Evolutionary conservation across 2,113 vertebrate species (phyloP), one percentile per base, ranked within the genome.

Genomic region (Cairina moschata): DNA sequence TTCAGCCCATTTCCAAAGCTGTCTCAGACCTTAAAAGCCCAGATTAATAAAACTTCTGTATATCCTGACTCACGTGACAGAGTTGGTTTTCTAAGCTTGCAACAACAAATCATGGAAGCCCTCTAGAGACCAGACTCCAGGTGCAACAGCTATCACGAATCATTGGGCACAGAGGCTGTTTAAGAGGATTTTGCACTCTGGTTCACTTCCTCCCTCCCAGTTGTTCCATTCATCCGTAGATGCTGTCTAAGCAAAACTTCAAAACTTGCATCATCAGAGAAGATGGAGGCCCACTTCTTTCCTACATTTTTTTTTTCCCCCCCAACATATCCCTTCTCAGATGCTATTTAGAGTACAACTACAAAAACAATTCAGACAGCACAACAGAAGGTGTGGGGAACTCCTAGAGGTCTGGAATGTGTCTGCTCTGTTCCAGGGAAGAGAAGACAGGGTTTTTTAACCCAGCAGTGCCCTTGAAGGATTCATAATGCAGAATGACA

Each of bases 331-430:
- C 0, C 6, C 77, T 74, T 74, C 59, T 88, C 3, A 0, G 52
- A 16, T 15, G 25, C 46, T 65, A 3, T 13, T 46, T 18, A 28
- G 54, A 66, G 28, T 9, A 13, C 42, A 21, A 11, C 14, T 25
- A 40, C 34, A 12, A 18, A 22, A 84, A 48, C 46, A 8, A 9
- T 68, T 50, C 20, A 8, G 25, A 7, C 48, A 66, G 68, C 65
- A 15, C 72, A 54, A n/a, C 36, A 26, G 40, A n/a, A 44, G n/a
- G 59, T 42, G 21, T 11, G 0, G 4, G 38, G 50, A 0, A 0
- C 52, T 78, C 18, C 3, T 17, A 26, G 17, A 48, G 67, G 58
- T 59, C 1, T 0, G 42, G 13, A 29, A 40, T 11, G 28, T 58
- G 82, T 62, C 50, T 77, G 63, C 44, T 67, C 46, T 71, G 40